Evolutionary conservation across 2,113 vertebrate genomes (phyloP).

Genomic region (Neolamprologus kungweensis): DNA sequence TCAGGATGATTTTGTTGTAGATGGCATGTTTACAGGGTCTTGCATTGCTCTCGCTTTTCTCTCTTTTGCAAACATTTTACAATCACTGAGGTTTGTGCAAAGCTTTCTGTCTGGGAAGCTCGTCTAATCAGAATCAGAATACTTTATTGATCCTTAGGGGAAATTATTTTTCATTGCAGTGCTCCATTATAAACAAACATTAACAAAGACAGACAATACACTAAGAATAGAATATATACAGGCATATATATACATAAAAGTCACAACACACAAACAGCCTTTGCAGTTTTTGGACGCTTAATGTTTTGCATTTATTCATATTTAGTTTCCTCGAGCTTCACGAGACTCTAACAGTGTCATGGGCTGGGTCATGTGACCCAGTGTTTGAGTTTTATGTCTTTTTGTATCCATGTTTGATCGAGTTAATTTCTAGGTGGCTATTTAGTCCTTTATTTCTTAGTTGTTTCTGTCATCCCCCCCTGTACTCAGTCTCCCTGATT

Average conservation of each 20-base stretch:
- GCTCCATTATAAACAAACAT: background rate
- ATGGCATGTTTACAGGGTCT: background rate
- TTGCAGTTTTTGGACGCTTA: background rate
- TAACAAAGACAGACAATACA: background rate
- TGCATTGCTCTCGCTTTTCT: background rate
- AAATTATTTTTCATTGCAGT: background rate
- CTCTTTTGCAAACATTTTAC: background rate
- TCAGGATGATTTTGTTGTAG: background rate
- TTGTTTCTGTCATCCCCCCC: too few relatives aligned
- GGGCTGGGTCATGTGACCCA: too few relatives aligned
- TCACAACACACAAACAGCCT: background rate
- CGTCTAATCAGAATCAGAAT: background rate
- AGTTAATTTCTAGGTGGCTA: too few relatives aligned
- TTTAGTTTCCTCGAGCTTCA: background rate
- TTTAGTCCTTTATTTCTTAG: too few relatives aligned
- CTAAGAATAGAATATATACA: background rate
- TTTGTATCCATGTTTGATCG: too few relatives aligned
- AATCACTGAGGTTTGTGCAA: background rate
- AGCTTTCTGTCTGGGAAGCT: background rate
- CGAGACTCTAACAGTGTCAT: background rate
- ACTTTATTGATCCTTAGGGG: background rate
- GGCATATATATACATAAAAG: background rate
- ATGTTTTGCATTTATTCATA: constrained; percentile 50
- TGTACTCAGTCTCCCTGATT: too few relatives aligned
- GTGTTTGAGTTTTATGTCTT: too few relatives aligned